These are phyloP conservation scores for Mastomys coucha DNA, from an alignment of 2,113 vertebrate species.

Conservation along the genomic window DNA sequence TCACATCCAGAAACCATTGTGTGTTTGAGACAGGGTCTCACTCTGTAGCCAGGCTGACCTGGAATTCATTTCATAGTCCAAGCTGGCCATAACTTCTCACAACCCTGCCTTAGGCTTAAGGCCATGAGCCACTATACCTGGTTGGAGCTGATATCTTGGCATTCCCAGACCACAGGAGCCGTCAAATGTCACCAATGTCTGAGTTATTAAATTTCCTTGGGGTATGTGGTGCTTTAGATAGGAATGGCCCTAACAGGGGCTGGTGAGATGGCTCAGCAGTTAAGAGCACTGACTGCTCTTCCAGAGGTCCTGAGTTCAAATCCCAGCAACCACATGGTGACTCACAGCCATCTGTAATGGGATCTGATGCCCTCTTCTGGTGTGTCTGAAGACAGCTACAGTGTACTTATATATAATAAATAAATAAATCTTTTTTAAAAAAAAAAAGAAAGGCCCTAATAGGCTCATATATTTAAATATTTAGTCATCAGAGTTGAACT, in stretches of 20 bases:
- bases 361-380: no score
- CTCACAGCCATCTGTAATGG: no score
- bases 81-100: background rate
- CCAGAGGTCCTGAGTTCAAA: no score
- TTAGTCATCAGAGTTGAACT: background rate
- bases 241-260: background rate
- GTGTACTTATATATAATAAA: no score
- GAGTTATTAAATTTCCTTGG: background rate
- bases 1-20: background rate
- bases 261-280: no score
- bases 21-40: background rate
- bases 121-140: background rate
- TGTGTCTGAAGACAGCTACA: no score
- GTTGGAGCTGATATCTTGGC: background rate
- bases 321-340: no score
- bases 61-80: background rate
- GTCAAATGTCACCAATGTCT: background rate
- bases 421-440: no score
- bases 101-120: background rate
- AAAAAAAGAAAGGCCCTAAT: background rate
- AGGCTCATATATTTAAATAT: background rate
- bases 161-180: background rate
- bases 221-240: background rate
- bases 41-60: background rate
- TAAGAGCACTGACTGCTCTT: no score